Percentiles rank a stretch among this genome's conserved stretches.
Evolutionary conservation across 2,888 invertebrate species (phyloP).

Genomic region (Coleophora deauratella): DNA sequence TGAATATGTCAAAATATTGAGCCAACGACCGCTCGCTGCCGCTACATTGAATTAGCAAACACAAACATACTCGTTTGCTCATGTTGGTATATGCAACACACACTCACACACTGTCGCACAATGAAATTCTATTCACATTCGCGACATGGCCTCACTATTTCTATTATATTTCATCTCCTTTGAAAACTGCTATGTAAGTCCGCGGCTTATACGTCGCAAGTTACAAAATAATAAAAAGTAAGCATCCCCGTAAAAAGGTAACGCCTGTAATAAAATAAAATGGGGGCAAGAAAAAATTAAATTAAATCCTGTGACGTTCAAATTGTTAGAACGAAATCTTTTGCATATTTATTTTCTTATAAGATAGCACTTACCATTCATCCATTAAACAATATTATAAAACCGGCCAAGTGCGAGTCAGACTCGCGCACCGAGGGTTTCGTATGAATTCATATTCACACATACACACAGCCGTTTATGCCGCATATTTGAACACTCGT

Average conservation of each 20-base stretch:
- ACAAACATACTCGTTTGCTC: too few species aligned
- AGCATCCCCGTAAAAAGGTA: constrained; percentile 26
- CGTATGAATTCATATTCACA: too few species aligned
- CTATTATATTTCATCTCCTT: neutral
- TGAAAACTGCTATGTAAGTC: neutral
- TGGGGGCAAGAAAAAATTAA: constrained; percentile 25
- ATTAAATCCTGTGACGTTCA: constrained; percentile 28
- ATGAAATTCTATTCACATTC: neutral
- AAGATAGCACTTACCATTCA: too few species aligned
- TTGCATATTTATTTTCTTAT: too few species aligned
- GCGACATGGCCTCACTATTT: constrained; percentile 7
- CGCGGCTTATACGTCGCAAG: constrained; percentile 8
- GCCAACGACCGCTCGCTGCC: constrained; percentile 24
- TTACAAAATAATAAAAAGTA: constrained; percentile 28
- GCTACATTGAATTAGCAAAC: constrained; percentile 21
- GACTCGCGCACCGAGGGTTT: too few species aligned
- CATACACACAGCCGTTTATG: too few species aligned
- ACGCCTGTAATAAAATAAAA: constrained; percentile 30
- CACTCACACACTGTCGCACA: too few species aligned
- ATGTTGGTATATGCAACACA: too few species aligned
- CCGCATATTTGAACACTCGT: too few species aligned
- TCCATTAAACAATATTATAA: too few species aligned
- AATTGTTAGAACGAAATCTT: constrained; percentile 17
- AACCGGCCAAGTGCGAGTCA: too few species aligned
- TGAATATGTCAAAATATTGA: constrained; percentile 30